Percentiles rank a stretch among this genome's conserved stretches.
phyloP scores from a whole-genome alignment of 2,113 vertebrate genomes.

The Bos indicus region DNA sequence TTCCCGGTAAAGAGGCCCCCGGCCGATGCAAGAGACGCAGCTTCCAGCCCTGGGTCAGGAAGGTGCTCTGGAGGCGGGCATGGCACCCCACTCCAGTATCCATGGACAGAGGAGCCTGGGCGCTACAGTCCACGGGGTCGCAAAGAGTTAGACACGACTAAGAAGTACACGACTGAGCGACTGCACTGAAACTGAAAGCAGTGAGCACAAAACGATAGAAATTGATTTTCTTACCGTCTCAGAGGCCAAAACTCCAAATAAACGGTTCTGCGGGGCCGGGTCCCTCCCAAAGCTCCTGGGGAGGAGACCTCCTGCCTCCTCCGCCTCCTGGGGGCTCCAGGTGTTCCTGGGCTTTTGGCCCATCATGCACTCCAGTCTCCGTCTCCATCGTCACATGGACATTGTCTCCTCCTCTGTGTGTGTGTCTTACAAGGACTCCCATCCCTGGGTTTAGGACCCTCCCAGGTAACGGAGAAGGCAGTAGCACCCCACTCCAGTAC shows the following conservation, averaged over 20 bases:
- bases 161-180: neutral
- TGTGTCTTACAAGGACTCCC: neutral
- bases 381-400: neutral
- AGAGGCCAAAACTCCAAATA: neutral
- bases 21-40: rapidly evolving
- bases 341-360: neutral
- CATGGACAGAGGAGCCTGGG: neutral
- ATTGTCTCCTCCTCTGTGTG: neutral
- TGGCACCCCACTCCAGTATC: neutral
- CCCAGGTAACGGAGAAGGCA: neutral
- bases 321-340: neutral
- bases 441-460: neutral
- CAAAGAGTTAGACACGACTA: neutral
- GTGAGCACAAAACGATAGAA: neutral
- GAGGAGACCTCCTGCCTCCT: neutral
- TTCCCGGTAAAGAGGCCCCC: neutral
- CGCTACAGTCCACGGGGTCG: rapidly evolving
- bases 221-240: neutral
- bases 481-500: no score
- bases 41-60: neutral
- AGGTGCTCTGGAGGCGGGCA: neutral
- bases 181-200: neutral
- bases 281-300: neutral
- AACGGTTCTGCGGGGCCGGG: neutral
- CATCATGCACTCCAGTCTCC: neutral